Evolutionary conservation across 2,888 invertebrate species (phyloP), one percentile per base, ranked within the genome.

Genomic region (Meiosimyza decipiens): DNA sequence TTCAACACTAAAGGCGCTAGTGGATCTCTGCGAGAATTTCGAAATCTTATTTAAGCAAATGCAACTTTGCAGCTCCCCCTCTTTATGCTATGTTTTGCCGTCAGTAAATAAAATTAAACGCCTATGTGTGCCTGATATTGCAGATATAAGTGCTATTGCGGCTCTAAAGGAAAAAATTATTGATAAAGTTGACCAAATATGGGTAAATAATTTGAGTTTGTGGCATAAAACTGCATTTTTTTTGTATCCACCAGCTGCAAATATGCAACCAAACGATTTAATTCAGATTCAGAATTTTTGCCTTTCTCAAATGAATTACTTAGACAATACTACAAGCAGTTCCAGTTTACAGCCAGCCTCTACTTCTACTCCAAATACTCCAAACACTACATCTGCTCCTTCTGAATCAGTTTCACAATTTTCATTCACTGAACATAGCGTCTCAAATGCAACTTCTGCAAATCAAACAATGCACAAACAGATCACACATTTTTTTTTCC

Each of bases 181-280:
- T 18, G 50, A 28, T n/a, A 59, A 71, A 22, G 18, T 40, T 40
- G 1, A 28, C 49, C 62, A 68, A 16, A 72, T 69, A 47, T 74
- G 70, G 70, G 22, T 59, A 40, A 65, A 40, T 28, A 72, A 72
- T 74, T 65, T 74, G 49, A 64, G 55, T 64, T 52, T 64, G 40
- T 65, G 69, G 73, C 64, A 73, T 28, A 72, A 68, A 47, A 40
- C 54, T 50, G 71, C 64, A 49, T 28, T 69, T 73, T n/a, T 71
- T 64, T 70, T 74, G 18, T 74, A 60, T 59, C 70, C 64, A 59
- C 71, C 66, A 62, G 71, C 62, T 47, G 65, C 55, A 65, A 40
- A 16, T 63, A 57, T 72, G 33, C 65, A 70, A 50, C 28, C 47
- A 72, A 70, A 52, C 55, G 70, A 72, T 63, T 22, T 72, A n/a